A percentile compares a stretch with the other conserved stretches of the same genome.
These are phyloP conservation scores for Hylaeus anthracinus DNA, from an alignment of 1,140 invertebrate species.

Conservation along the genomic window DNA sequence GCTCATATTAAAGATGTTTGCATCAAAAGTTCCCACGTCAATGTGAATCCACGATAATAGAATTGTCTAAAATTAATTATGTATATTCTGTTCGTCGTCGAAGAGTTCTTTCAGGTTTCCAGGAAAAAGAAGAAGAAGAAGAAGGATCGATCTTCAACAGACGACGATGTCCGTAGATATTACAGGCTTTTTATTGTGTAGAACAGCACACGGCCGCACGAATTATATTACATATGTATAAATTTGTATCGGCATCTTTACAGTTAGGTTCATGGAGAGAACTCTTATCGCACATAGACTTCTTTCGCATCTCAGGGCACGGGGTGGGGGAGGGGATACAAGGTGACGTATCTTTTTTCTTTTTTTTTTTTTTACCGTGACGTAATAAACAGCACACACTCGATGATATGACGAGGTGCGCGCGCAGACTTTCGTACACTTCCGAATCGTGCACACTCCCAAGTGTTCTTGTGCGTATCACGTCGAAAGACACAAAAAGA, in stretches of 20 bases:
- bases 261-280: slow-evolving; percentile 67
- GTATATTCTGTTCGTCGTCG: too few relatives aligned
- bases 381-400: slow-evolving; percentile 32
- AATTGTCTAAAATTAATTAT: too few relatives aligned
- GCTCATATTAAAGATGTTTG: too few relatives aligned
- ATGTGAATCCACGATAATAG: too few relatives aligned
- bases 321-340: not conserved
- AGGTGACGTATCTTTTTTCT: slow-evolving; percentile 3
- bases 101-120: not conserved
- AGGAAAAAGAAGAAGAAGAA: not conserved
- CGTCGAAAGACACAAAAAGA: slow-evolving; percentile 15
- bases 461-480: slow-evolving; percentile 11
- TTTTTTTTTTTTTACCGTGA: slow-evolving; percentile 15
- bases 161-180: slow-evolving; percentile 57
- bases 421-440: too few relatives aligned
- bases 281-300: slow-evolving; percentile 72
- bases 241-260: slow-evolving; percentile 76
- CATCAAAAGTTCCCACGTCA: too few relatives aligned
- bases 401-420: slow-evolving; percentile 15
- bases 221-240: slow-evolving; percentile 80
- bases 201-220: slow-evolving; percentile 66
- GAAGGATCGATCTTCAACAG: not conserved
- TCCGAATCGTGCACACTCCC: not conserved
- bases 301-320: slow-evolving; percentile 20
- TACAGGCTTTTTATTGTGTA: slow-evolving; percentile 75